phyloP scores from a whole-genome alignment of 2,888 invertebrate species.

The Mimachlamys varia region DNA sequence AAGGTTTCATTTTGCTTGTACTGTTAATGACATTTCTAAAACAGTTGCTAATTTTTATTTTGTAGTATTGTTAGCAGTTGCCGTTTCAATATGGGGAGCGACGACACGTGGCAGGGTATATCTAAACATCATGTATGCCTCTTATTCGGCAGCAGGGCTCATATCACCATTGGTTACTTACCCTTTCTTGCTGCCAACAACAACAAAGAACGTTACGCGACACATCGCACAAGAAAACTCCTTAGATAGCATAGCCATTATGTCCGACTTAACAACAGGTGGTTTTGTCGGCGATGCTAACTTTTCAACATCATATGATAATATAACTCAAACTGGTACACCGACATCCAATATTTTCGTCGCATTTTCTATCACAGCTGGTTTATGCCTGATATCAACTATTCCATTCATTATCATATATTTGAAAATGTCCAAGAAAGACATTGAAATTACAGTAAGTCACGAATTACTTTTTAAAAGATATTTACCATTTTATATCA shows the following conservation, averaged over 20 bases:
- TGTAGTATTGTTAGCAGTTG: background rate
- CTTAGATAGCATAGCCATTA: background rate
- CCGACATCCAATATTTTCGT: background rate
- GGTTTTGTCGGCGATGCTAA: background rate
- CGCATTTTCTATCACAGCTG: background rate
- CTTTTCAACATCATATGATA: background rate
- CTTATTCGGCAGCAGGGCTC: background rate
- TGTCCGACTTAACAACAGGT: background rate
- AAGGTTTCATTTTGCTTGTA: too few relatives aligned
- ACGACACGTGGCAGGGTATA: background rate
- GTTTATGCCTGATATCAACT: background rate
- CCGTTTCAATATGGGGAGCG: background rate
- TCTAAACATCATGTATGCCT: background rate
- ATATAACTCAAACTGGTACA: background rate
- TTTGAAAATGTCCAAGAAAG: background rate
- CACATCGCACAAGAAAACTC: background rate
- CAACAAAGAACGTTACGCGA: background rate
- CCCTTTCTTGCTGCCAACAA: background rate
- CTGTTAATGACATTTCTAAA: too few relatives aligned
- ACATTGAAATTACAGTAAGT: background rate
- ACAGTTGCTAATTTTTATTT: background rate
- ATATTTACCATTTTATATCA: background rate
- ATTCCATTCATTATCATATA: background rate
- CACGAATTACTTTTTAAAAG: background rate
- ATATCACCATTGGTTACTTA: background rate